Evolutionary conservation across 2,888 invertebrate genomes (phyloP).

Genomic region (Microplitis manilae): DNA sequence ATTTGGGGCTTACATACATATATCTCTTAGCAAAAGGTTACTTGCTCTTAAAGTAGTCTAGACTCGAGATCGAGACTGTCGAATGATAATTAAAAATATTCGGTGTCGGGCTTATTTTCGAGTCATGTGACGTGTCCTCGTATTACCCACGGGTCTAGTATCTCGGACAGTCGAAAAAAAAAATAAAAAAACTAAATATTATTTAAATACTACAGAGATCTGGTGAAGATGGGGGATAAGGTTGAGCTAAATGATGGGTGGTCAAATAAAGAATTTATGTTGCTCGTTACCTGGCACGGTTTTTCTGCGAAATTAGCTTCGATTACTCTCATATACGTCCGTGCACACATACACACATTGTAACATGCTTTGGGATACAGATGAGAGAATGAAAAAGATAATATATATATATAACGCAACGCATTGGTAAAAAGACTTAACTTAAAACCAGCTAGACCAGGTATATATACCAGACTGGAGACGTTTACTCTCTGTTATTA

Average conservation of each 20-base stretch:
- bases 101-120: conserved; percentile 23
- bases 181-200: conserved; percentile 13
- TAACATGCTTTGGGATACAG: neutral
- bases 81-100: conserved; percentile 31
- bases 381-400: neutral
- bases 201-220: conserved; percentile 15
- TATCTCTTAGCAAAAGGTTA: conserved; percentile 29
- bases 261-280: conserved; percentile 69
- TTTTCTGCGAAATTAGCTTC: conserved; percentile 70
- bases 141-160: conserved; percentile 24
- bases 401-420: conserved; percentile 22
- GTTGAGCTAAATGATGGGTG: conserved; percentile 48
- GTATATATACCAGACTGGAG: conserved; percentile 14
- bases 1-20: conserved; percentile 1
- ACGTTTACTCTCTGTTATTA: too few species aligned
- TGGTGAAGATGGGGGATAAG: conserved; percentile 22
- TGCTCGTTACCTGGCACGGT: conserved; percentile 68
- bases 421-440: conserved; percentile 52
- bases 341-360: conserved; percentile 55
- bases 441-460: conserved; percentile 57
- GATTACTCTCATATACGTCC: conserved; percentile 58
- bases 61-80: neutral
- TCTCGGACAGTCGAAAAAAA: conserved; percentile 28
- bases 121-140: conserved; percentile 33
- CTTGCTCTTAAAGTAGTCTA: conserved; percentile 25